phyloP scores from a whole-genome alignment of 2,888 invertebrate genomes.

The Choristoneura rosaceana region DNA sequence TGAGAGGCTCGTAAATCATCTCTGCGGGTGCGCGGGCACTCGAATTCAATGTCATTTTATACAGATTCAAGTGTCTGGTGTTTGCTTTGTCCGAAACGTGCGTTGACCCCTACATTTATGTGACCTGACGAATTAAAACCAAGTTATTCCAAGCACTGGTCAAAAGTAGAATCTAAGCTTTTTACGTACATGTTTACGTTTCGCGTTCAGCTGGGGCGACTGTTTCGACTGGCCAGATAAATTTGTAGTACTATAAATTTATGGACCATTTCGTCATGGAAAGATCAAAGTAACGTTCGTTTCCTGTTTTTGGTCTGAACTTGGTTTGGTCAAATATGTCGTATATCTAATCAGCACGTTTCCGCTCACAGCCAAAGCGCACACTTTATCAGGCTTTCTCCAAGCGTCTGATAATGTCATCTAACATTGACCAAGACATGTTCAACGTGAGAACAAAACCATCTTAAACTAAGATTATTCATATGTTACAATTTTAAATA shows the following conservation, averaged over 20 bases:
- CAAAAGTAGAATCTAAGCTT: background rate
- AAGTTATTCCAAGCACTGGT: slow-evolving; percentile 14
- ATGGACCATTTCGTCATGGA: slow-evolving; percentile 27
- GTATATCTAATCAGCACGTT: slow-evolving; percentile 10
- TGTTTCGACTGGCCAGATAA: background rate
- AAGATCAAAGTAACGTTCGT: slow-evolving; percentile 29
- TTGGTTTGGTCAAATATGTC: slow-evolving; percentile 2
- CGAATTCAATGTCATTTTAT: slow-evolving; percentile 41
- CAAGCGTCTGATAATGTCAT: slow-evolving; percentile 2
- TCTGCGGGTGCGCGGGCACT: slow-evolving; percentile 17
- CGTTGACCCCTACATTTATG: slow-evolving; percentile 33
- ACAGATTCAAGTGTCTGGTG: slow-evolving; percentile 26
- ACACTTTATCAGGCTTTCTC: slow-evolving; percentile 11
- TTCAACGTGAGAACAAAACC: background rate
- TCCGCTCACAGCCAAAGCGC: background rate
- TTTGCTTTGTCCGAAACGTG: slow-evolving; percentile 28
- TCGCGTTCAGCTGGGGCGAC: background rate
- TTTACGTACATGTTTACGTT: background rate
- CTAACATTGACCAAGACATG: slow-evolving; percentile 4
- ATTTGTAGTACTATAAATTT: slow-evolving; percentile 34
- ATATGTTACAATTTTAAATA: too few species aligned
- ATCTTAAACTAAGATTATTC: too few species aligned
- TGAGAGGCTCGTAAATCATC: slow-evolving; percentile 39
- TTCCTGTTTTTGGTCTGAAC: slow-evolving; percentile 23
- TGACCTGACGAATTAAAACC: slow-evolving; percentile 26